phyloP scores from a whole-genome alignment of 1,140 invertebrate species.

The Scaptomyza montana region DNA sequence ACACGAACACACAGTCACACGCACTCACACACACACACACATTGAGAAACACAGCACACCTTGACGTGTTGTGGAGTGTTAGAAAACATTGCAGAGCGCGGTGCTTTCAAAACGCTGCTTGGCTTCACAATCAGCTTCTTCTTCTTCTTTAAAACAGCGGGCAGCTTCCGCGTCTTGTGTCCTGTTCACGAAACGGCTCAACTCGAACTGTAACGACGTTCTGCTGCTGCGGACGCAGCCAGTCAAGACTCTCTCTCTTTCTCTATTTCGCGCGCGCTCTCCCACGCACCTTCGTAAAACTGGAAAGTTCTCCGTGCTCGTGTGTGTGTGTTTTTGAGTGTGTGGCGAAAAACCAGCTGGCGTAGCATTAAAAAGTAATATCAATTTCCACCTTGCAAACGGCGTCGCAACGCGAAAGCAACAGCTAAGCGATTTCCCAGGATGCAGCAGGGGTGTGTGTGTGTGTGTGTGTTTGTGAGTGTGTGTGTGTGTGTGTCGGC shows the following conservation, averaged over 20 bases:
- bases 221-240: constrained; percentile 47
- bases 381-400: constrained; percentile 80
- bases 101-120: constrained; percentile 30
- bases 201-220: constrained; percentile 78
- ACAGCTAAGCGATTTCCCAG: constrained; percentile 81
- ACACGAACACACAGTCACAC: constrained; percentile 5
- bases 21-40: constrained; percentile 5
- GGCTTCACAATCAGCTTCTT: constrained; percentile 18
- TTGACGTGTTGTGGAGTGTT: constrained; percentile 50
- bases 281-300: constrained; percentile 23
- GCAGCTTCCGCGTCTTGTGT: constrained; percentile 75
- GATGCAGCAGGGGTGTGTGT: constrained; percentile 71
- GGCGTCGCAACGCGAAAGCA: constrained; percentile 65
- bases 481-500: constrained; percentile 5
- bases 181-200: constrained; percentile 80
- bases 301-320: constrained; percentile 19
- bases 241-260: constrained; percentile 20
- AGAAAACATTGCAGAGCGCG: constrained; percentile 54
- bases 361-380: constrained; percentile 82
- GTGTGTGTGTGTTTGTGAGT: no score
- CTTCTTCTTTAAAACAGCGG: constrained; percentile 13
- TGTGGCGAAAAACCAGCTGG: constrained; percentile 68
- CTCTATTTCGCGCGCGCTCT: constrained; percentile 34
- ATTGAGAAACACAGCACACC: constrained; percentile 39
- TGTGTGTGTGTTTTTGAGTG: constrained; percentile 16